Base-by-base conservation (phyloP, 2,888 invertebrate genomes). In the Muschampia plurimacula region DNA sequence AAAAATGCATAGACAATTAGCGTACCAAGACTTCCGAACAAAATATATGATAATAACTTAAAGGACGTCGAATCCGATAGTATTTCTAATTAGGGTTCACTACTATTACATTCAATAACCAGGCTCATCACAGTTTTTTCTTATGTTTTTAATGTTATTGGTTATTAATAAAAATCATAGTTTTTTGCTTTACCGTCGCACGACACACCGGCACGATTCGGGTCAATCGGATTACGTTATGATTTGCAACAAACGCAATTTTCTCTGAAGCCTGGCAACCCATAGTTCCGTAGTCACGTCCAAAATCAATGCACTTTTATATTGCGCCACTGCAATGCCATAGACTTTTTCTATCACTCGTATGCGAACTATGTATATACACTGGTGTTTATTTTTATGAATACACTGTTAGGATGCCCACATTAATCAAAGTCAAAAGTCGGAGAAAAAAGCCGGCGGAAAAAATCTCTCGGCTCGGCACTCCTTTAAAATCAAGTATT, bases 171-270 rank as follows among this genome's bases (percentile, higher is more conserved):
- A 55, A 55, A 55, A 63, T 63, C 41, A 22, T 28, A 44, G 22
- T 63, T 15, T 12, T 9, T 59, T 59, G 65, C 55, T 41, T 55
- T 8, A 22, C 55, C 39, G 15, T 39, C 0, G 32, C 32, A 59
- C 59, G 55, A n/a, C 39, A 67, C 22, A 22, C 22, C 57, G 41
- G 52, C 67, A 67, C 67, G 59, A 67, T 59, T 59, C 32, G 41
- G 57, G 67, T 44, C 67, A 67, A 59, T 59, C 28, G 57, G 44
- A 67, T 67, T 67, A 67, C 28, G 67, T 67, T 67, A 67, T 59
- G 59, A 59, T 32, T 59, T 67, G 44, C 59, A 67, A 67, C 67
- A 67, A 67, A 59, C 59, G 67, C 59, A 67, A 67, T 59, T 49
- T 46, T 46, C 65, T 28, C 44, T 41, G 22, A 41, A 41, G 39